Evolutionary conservation across 1,140 invertebrate genomes (phyloP).

Genomic region (Macrosteles quadrilineatus): DNA sequence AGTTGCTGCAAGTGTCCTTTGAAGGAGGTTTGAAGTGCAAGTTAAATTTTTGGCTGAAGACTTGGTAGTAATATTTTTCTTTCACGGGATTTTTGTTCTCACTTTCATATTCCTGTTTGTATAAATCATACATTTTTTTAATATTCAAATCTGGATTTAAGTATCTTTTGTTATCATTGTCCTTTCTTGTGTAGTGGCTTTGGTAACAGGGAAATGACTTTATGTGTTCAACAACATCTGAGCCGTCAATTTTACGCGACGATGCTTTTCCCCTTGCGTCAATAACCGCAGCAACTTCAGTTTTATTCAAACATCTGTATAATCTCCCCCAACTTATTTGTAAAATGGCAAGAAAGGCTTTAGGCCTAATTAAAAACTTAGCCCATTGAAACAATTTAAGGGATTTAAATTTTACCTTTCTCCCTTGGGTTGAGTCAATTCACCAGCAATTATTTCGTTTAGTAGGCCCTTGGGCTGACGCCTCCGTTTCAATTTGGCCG

Average conservation of each 20-base stretch:
- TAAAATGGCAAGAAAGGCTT: slow-evolving; percentile 20
- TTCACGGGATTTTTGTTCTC: slow-evolving; percentile 50
- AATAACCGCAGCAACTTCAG: slow-evolving; percentile 19
- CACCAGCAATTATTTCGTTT: too few species aligned
- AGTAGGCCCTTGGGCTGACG: too few species aligned
- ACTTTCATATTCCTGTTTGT: slow-evolving; percentile 49
- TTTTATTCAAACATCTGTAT: slow-evolving; percentile 30
- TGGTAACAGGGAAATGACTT: slow-evolving; percentile 29
- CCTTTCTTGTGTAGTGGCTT: slow-evolving; percentile 47
- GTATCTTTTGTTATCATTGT: slow-evolving; percentile 53
- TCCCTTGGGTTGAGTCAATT: too few species aligned
- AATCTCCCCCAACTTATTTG: slow-evolving; percentile 29
- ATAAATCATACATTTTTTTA: slow-evolving; percentile 54
- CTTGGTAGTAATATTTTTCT: slow-evolving; percentile 55
- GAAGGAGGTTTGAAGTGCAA: slow-evolving; percentile 51
- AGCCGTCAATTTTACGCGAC: slow-evolving; percentile 24
- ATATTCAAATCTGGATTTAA: slow-evolving; percentile 52
- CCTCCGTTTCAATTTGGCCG: too few species aligned
- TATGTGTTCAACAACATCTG: slow-evolving; percentile 26
- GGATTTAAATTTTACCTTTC: too few species aligned
- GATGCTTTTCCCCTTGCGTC: slow-evolving; percentile 15
- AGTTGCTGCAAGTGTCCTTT: slow-evolving; percentile 45
- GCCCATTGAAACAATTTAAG: too few species aligned
- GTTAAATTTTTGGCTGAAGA: slow-evolving; percentile 51
- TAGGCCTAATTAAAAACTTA: too few species aligned